Evolutionary conservation across 2,797 vertebrate genomes (phyloP).

Genomic region (Trichosurus vulpecula): DNA sequence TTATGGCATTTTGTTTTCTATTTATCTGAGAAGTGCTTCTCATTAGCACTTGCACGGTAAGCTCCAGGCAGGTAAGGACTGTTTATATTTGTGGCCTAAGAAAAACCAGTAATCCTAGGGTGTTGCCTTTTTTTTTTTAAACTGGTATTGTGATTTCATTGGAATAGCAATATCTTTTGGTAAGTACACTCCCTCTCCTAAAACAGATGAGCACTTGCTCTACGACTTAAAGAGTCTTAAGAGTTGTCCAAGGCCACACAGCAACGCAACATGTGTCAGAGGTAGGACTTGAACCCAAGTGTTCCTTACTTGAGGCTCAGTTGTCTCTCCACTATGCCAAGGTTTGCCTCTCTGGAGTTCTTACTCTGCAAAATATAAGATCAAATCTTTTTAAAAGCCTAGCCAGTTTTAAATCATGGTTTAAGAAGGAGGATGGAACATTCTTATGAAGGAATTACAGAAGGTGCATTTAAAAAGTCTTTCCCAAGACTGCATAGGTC

Average conservation of each 20-base stretch:
- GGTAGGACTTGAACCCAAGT: not conserved
- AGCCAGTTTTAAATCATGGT: not conserved
- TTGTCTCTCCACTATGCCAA: not conserved
- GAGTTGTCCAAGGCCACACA: not conserved
- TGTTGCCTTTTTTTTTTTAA: not conserved
- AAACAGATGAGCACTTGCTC: not conserved
- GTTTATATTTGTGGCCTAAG: slow-evolving; percentile 36
- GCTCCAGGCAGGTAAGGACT: slow-evolving; percentile 12
- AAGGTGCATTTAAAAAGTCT: not conserved
- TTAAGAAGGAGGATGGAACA: not conserved
- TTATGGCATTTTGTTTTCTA: slow-evolving; percentile 34
- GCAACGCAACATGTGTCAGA: no score
- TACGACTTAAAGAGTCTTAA: not conserved
- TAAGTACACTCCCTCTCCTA: not conserved
- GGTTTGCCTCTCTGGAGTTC: not conserved
- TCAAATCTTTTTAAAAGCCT: not conserved
- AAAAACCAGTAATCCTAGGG: slow-evolving; percentile 22
- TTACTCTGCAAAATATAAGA: not conserved
- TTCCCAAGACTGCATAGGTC: not conserved
- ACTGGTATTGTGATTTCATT: not conserved
- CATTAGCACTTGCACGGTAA: slow-evolving; percentile 46
- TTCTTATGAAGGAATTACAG: not conserved
- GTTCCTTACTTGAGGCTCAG: not conserved
- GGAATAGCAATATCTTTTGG: not conserved
- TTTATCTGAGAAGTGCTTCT: slow-evolving; percentile 43